Percentiles rank a stretch among this genome's conserved stretches.
phyloP scores from a whole-genome alignment of 2,797 vertebrate genomes.

The Gymnoscopelus braueri region DNA sequence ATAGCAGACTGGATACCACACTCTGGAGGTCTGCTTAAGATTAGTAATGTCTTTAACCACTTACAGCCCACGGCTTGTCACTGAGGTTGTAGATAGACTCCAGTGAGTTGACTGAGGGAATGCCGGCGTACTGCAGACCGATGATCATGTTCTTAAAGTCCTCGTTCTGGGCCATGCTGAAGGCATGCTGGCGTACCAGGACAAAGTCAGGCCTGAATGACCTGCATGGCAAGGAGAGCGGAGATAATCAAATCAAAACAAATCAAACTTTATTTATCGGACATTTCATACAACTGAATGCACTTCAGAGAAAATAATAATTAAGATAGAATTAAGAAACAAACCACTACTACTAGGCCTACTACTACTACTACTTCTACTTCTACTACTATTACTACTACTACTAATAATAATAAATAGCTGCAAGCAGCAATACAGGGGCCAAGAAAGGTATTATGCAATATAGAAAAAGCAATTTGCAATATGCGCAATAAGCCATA shows the following conservation, averaged over 20 bases:
- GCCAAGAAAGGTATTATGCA: too few species aligned
- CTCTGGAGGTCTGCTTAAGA: neutral
- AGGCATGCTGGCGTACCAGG: slow-evolving; percentile 94
- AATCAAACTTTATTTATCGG: neutral
- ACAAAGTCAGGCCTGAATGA: slow-evolving; percentile 97
- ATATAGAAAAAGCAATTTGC: too few species aligned
- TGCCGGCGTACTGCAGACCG: slow-evolving; percentile 93
- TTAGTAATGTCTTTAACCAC: slow-evolving; percentile 45
- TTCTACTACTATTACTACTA: too few species aligned
- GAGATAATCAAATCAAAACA: neutral
- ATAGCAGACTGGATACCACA: too few species aligned
- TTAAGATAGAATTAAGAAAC: too few species aligned
- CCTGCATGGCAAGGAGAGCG: slow-evolving; percentile 68
- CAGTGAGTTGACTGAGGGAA: slow-evolving; percentile 94
- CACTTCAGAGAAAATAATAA: too few species aligned
- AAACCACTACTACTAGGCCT: too few species aligned
- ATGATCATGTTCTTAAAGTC: slow-evolving; percentile 97
- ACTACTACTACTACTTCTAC: too few species aligned
- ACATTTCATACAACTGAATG: too few species aligned
- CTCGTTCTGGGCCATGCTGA: slow-evolving; percentile 97
- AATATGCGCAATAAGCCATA: too few species aligned
- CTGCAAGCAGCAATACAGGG: too few species aligned
- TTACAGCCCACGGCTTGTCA: slow-evolving; percentile 99
- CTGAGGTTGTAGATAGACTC: slow-evolving; percentile 97
- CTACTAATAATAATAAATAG: too few species aligned